These are phyloP conservation scores for Sardinella longiceps DNA, from an alignment of 2,797 vertebrate genomes.

Conservation along the genomic window DNA sequence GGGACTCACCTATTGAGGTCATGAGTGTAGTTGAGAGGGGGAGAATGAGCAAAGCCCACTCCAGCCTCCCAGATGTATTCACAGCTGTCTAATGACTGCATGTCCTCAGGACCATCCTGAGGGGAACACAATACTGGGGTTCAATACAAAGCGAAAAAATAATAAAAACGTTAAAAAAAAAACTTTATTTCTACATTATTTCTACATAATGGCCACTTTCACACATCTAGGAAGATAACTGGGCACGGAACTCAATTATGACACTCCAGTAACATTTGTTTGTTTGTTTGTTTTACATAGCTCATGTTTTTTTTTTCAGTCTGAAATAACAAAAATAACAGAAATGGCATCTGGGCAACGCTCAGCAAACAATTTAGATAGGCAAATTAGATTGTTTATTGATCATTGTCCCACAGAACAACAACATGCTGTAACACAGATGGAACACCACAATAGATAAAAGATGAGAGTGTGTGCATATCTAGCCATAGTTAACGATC, in stretches of 20 bases:
- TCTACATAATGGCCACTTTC: too few species aligned
- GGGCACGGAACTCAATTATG: not conserved
- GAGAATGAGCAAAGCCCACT: slow-evolving; percentile 96
- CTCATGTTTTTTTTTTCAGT: too few species aligned
- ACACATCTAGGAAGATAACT: not conserved
- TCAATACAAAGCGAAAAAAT: not conserved
- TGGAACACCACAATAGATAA: too few species aligned
- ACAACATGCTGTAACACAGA: too few species aligned
- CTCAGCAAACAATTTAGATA: not conserved
- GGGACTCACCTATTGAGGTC: slow-evolving; percentile 91
- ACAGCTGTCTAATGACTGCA: slow-evolving; percentile 97
- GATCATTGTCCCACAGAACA: too few species aligned
- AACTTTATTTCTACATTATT: too few species aligned
- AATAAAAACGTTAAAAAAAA: too few species aligned
- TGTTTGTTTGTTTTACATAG: too few species aligned
- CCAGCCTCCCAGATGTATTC: slow-evolving; percentile 99
- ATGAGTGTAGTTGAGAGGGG: slow-evolving; percentile 91
- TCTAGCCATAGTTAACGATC: too few species aligned
- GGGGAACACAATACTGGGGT: not conserved
- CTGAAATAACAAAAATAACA: too few species aligned
- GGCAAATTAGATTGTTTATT: too few species aligned
- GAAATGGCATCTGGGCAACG: not conserved
- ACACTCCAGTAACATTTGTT: not conserved
- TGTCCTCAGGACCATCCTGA: slow-evolving; percentile 91
- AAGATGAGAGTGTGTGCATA: too few species aligned